Conservation (phyloP, 1,140 invertebrate genomes). For the Battus philenor region DNA sequence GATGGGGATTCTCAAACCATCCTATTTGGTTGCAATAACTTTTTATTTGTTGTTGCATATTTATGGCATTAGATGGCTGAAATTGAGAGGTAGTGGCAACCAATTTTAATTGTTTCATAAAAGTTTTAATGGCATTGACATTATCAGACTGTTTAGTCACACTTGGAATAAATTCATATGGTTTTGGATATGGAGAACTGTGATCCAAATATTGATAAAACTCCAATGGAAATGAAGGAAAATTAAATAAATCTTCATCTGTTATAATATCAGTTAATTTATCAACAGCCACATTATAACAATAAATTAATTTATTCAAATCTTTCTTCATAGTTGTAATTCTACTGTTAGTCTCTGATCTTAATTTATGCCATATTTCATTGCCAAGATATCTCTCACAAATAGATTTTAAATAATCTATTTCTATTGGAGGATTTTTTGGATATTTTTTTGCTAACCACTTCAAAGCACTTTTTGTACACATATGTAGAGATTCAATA, state of each 20-base stretch:
- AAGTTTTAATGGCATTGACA: slow-evolving; percentile 41
- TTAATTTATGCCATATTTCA: slow-evolving; percentile 80
- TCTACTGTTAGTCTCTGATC: slow-evolving; percentile 68
- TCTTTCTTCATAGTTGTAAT: slow-evolving; percentile 70
- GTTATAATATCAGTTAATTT: slow-evolving; percentile 78
- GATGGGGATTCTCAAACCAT: slow-evolving; percentile 63
- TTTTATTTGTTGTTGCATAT: slow-evolving; percentile 55
- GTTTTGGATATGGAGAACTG: slow-evolving; percentile 61
- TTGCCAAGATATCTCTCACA: slow-evolving; percentile 78
- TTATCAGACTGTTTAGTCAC: slow-evolving; percentile 54
- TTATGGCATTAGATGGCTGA: slow-evolving; percentile 32
- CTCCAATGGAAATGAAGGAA: slow-evolving; percentile 64
- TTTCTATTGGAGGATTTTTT: slow-evolving; percentile 74
- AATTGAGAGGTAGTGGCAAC: slow-evolving; percentile 35
- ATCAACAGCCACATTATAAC: slow-evolving; percentile 81
- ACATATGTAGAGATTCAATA: slow-evolving; percentile 39
- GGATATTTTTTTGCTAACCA: slow-evolving; percentile 78
- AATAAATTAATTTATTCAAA: slow-evolving; percentile 77
- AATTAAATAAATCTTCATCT: slow-evolving; percentile 71
- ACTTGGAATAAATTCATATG: slow-evolving; percentile 65
- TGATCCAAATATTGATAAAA: slow-evolving; percentile 54
- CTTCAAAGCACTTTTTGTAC: slow-evolving; percentile 73
- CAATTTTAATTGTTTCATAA: slow-evolving; percentile 60
- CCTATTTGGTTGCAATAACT: slow-evolving; percentile 63
- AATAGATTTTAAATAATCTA: slow-evolving; percentile 77